Evolutionary conservation across 2,797 vertebrate genomes (phyloP), one percentile per base, ranked within the genome.

Genomic region (Ptychadena robeensis): DNA sequence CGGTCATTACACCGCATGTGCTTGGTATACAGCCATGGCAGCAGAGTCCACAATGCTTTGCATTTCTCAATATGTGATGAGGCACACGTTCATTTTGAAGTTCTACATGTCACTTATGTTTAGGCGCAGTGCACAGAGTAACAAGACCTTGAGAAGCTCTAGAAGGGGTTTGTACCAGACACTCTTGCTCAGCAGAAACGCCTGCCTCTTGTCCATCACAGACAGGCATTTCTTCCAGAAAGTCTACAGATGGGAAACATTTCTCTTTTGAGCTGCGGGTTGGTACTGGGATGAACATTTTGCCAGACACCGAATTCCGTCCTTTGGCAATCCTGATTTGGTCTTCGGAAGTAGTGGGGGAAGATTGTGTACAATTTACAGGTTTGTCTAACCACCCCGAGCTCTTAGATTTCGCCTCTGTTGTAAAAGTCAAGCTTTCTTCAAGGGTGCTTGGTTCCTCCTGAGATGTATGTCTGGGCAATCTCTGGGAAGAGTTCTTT

Each of bases 41-140:
- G 64, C 53, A 48, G 30, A n/a, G 61, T 48, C 37, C 40, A 59
- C 40, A 37, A 66, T 57, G 25, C 14, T 67, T 82, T 74, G n/a
- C 28, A 57, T 59, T 61, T 68, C 5, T 59, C 61, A 27, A 61
- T 10, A 40, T 22, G 37, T 59, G 40, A 53, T 40, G 37, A 27
- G 78, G 57, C 65, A 70, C 53, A 61, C 80, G 44, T 31, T 70
- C 28, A 2, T 57, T 74, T 37, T 64, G 18, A 61, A 85, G 65
- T 68, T n/a, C 28, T 38, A 68, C 2, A 25, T 4, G 30, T 80
- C 44, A 83, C 22, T 75, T 74, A 10, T 84, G 68, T 70, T 81
- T 72, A 12, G 65, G 35, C 27, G 44, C 14, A 31, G 57, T 22
- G 67, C 22, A 48, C 28, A 66, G 27, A 57, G n/a, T n/a, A n/a